A percentile compares a stretch with the other conserved stretches of the same genome.
Evolutionary conservation across 2,888 invertebrate genomes (phyloP).

Genomic region (Tyria jacobaeae): DNA sequence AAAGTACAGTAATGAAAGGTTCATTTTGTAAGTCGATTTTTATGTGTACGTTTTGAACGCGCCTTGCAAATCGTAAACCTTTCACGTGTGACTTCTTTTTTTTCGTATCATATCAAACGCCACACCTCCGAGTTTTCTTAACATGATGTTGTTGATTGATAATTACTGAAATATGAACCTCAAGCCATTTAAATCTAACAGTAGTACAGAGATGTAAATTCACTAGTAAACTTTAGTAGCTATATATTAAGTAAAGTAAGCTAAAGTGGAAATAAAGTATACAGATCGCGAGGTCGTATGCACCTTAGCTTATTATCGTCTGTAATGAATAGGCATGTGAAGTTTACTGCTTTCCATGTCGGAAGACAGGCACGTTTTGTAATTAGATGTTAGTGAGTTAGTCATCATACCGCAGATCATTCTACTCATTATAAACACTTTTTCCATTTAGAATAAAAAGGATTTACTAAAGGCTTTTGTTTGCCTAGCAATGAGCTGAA

Average conservation of each 20-base stretch:
- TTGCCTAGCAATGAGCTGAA: too few species aligned
- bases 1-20: constrained; percentile 48
- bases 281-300: not conserved
- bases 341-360: not conserved
- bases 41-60: constrained; percentile 34
- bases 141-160: constrained; percentile 27
- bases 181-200: constrained; percentile 24
- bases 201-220: constrained; percentile 16
- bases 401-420: not conserved
- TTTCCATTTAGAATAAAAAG: not conserved
- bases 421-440: not conserved
- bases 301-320: not conserved
- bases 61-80: constrained; percentile 41
- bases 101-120: constrained; percentile 27
- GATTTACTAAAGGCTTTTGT: too few species aligned
- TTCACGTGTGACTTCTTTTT: constrained; percentile 32
- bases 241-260: not conserved
- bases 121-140: constrained; percentile 23
- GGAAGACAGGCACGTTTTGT: not conserved
- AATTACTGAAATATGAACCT: constrained; percentile 25
- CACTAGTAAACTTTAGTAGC: not conserved
- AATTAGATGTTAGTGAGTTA: too few species aligned
- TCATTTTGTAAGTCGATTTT: constrained; percentile 39
- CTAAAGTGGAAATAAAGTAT: not conserved
- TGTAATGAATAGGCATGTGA: not conserved